Evolutionary conservation across 2,113 vertebrate species (phyloP), one percentile per base, ranked within the genome.

Genomic region (Datnioides undecimradiatus): DNA sequence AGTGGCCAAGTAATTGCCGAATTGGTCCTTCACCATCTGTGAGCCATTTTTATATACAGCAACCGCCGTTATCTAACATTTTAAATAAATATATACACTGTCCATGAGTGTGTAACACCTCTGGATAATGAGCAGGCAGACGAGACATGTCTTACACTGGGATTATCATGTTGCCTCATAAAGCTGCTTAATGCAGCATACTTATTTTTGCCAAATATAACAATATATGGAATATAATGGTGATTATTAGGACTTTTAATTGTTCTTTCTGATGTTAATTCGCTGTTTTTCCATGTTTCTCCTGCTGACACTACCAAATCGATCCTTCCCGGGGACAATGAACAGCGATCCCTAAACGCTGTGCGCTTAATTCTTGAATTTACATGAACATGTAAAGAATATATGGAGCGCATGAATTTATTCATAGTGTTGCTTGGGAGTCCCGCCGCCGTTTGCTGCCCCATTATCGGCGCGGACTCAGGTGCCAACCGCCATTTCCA

Each of bases 401-500:
- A 69, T 59, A 55, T 45, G 40, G 38, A 55, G 8, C 10, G 3
- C 54, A 67, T 91, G 76, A 91, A 92, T 92, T 92, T 70, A 91
- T 91, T 77, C 78, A 89, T 60, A 5, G 34, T 19, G 6, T 49
- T 14, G 55, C 66, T 82, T 43, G 27, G 48, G 80, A 81, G 48
- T 21, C 52, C 34, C 34, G 60, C 51, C 23, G 6, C 63, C 60
- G 68, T 88, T 87, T 88, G 66, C 9, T 69, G 85, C 65, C 45
- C 66, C 63, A 62, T 84, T 75, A 67, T 64, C 54, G 81, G 76
- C 73, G 48, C 58, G 43, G 73, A 71, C 80, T 85, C 80, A 91
- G 85, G 81, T 80, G 85, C 67, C 25, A 34, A 51, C 73, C 49
- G 2, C 23, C 40, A 25, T 84, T 52, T 79, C 52, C 45, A 6